A percentile compares a stretch with the other conserved stretches of the same genome.
These are phyloP conservation scores for Girardia tigrina DNA, from an alignment of 2,888 invertebrate species.

Conservation along the genomic window DNA sequence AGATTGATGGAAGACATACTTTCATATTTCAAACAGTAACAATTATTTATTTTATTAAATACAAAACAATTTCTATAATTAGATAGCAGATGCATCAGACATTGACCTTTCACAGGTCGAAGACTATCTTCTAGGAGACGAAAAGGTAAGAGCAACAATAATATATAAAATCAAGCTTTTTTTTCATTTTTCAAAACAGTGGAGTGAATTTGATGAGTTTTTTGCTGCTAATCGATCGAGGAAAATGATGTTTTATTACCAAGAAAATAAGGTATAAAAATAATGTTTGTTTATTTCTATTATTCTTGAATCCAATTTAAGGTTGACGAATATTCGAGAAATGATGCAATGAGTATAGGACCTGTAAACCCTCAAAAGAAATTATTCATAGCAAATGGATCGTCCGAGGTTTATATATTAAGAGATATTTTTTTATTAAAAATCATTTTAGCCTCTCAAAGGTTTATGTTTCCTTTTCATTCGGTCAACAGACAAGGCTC, in stretches of 20 bases:
- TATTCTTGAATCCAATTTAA: background rate
- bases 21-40: slow-evolving; percentile 31
- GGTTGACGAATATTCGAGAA: background rate
- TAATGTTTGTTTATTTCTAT: background rate
- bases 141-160: slow-evolving; percentile 25
- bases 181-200: slow-evolving; percentile 43
- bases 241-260: slow-evolving; percentile 49
- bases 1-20: slow-evolving; percentile 30
- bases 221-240: slow-evolving; percentile 45
- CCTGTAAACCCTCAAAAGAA: slow-evolving; percentile 41
- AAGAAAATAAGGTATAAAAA: slow-evolving; percentile 39
- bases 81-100: slow-evolving; percentile 30
- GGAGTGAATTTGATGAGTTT: slow-evolving; percentile 48
- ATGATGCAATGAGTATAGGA: slow-evolving; percentile 34
- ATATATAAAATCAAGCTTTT: too few relatives aligned
- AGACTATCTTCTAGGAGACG: slow-evolving; percentile 29
- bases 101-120: slow-evolving; percentile 27
- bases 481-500: slow-evolving; percentile 43
- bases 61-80: background rate
- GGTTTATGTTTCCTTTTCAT: slow-evolving; percentile 48
- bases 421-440: background rate
- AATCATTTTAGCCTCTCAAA: slow-evolving; percentile 40
- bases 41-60: slow-evolving; percentile 20
- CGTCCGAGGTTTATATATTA: slow-evolving; percentile 42
- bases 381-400: slow-evolving; percentile 45